phyloP scores from a whole-genome alignment of 2,888 invertebrate species.

The Rugalucina vietnamica region DNA sequence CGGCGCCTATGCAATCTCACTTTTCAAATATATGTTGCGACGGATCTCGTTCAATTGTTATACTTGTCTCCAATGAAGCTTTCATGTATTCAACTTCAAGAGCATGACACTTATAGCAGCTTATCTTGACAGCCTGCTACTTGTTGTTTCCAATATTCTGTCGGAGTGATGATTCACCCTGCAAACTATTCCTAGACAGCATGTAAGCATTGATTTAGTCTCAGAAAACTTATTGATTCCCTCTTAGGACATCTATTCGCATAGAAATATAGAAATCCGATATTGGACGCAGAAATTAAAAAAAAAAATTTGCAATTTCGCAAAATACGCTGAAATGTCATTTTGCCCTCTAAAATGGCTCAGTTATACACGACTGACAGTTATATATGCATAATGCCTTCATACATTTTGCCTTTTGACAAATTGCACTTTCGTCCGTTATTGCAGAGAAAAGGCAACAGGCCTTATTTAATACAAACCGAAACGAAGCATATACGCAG shows the following conservation, averaged over 20 bases:
- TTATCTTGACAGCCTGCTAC: background rate
- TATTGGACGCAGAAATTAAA: background rate
- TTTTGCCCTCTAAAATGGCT: background rate
- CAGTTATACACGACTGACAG: too few species aligned
- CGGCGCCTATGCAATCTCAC: background rate
- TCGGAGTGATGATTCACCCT: background rate
- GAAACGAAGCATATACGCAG: too few species aligned
- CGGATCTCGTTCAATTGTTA: background rate
- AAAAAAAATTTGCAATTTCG: background rate
- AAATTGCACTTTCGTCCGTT: background rate
- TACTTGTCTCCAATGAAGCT: too few species aligned
- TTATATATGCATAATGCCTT: background rate
- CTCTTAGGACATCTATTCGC: background rate
- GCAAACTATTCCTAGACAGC: background rate
- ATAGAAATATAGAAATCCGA: background rate
- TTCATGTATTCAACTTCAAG: too few species aligned
- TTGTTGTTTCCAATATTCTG: background rate
- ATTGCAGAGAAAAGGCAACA: too few species aligned
- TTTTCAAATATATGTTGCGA: background rate
- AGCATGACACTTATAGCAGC: too few species aligned
- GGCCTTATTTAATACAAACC: too few species aligned
- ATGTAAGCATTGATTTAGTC: background rate
- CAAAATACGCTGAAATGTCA: background rate
- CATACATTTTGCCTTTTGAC: background rate
- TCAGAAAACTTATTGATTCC: background rate